These are phyloP conservation scores for Phragmatobia fuliginosa DNA, from an alignment of 2,888 invertebrate genomes.

Conservation along the genomic window DNA sequence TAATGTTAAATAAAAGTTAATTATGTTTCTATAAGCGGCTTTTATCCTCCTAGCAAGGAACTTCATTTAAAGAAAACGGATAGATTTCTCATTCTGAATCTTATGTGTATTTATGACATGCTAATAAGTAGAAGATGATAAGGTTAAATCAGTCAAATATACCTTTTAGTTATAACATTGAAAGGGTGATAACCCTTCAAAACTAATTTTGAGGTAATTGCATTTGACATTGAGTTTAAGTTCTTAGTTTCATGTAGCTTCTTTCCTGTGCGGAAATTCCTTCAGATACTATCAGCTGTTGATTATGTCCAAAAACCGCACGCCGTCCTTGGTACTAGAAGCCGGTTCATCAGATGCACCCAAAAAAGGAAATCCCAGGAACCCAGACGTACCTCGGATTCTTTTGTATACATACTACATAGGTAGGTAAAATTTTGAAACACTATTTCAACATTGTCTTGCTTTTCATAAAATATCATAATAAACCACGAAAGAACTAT, in stretches of 20 bases:
- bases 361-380: too few relatives aligned
- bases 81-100: neutral
- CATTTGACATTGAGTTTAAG: neutral
- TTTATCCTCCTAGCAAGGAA: neutral
- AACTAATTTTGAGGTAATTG: neutral
- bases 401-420: too few relatives aligned
- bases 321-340: too few relatives aligned
- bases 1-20: neutral
- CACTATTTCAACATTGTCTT: too few relatives aligned
- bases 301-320: too few relatives aligned
- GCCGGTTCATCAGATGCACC: too few relatives aligned
- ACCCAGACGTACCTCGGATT: too few relatives aligned
- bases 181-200: neutral
- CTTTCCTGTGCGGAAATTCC: too few relatives aligned
- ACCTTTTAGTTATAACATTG: too few relatives aligned
- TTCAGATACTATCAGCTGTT: too few relatives aligned
- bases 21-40: neutral
- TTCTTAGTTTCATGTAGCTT: neutral
- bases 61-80: neutral
- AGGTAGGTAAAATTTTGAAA: too few relatives aligned
- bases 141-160: too few relatives aligned
- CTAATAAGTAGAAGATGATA: neutral
- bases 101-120: neutral
- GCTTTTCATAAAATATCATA: neutral
- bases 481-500: conserved; percentile 2